phyloP scores from a whole-genome alignment of 2,113 vertebrate species.

The Hymenochirus boettgeri region DNA sequence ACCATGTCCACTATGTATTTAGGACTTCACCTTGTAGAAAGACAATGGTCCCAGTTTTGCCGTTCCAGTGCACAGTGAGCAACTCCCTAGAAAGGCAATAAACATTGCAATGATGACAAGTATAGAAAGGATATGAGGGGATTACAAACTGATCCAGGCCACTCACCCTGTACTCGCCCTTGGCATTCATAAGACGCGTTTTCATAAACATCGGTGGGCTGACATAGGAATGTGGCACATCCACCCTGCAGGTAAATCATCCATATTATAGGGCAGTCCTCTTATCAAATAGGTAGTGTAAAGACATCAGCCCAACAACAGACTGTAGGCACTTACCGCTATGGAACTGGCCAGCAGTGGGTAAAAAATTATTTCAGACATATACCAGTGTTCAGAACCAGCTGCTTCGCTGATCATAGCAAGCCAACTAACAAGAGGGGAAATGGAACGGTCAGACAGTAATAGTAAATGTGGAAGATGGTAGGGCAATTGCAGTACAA shows the following conservation, averaged over 20 bases:
- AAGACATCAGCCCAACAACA: background rate
- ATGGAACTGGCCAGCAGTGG: constrained; percentile 93
- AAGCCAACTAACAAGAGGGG: constrained; percentile 75
- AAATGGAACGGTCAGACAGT: too few relatives aligned
- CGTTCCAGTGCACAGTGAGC: constrained; percentile 80
- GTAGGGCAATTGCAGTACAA: too few relatives aligned
- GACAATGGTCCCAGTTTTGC: constrained; percentile 82
- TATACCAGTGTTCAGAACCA: constrained; percentile 80
- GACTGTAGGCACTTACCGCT: constrained; percentile 71
- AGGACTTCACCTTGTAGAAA: constrained; percentile 83
- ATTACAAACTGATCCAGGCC: background rate
- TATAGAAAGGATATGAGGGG: background rate
- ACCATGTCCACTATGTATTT: too few relatives aligned
- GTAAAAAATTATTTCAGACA: constrained; percentile 82
- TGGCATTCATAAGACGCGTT: constrained; percentile 92
- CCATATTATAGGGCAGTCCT: too few relatives aligned
- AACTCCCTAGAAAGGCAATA: constrained; percentile 66
- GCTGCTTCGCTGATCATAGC: constrained; percentile 95
- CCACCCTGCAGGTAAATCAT: constrained; percentile 68
- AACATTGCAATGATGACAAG: background rate
- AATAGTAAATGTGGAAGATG: too few relatives aligned
- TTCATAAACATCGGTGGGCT: constrained; percentile 92
- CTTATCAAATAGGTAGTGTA: too few relatives aligned
- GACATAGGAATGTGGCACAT: constrained; percentile 91
- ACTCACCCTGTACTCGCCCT: constrained; percentile 87